Evolutionary conservation across 2,113 vertebrate genomes (phyloP), one percentile per base, ranked within the genome.

Genomic region (Hyperopisus bebe): DNA sequence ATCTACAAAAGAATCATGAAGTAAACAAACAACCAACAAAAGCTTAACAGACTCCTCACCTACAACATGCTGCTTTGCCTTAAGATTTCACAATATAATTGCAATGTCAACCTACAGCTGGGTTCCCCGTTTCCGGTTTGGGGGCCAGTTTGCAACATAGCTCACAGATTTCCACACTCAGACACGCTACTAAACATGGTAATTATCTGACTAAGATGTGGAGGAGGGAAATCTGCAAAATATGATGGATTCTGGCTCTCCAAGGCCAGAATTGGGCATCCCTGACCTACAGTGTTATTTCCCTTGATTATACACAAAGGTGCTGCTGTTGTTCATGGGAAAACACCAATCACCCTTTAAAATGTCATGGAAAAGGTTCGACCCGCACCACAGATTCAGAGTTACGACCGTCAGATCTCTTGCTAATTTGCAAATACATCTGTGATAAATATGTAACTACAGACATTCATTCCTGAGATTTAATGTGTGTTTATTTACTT

Each of bases 401-500:
- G 5, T 62, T 55, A 21, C 48, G 7, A n/a, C 35, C 11, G 4
- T 74, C 19, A 70, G 2, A 10, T 50, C 53, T 50, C 17, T 1
- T 10, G 17, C 44, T 19, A 17, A 80, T 24, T 44, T 51, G n/a
- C 46, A 62, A 83, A 21, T 86, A 85, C 31, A 27, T 66, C 88
- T 55, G 19, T 35, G 27, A 85, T 88, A 90, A 77, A 89, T 90
- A 89, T 62, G 39, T 44, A 35, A 31, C 35, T 80, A 58, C 42
- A 47, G 15, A 86, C 11, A 70, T 90, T 90, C 58, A 46, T 90
- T 90, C 90, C 90, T 90, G 90, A 90, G 90, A 55, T 74, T 87
- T 31, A 53, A 86, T 35, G 85, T 89, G 47, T 47, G n/a, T 90
- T 86, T 51, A n/a, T 62, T 46, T 24, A 85, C 48, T 39, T 50